Percentiles rank a stretch among this genome's conserved stretches.
Conservation (phyloP, 2,113 vertebrate genomes). For the Cephalopterus ornatus region DNA sequence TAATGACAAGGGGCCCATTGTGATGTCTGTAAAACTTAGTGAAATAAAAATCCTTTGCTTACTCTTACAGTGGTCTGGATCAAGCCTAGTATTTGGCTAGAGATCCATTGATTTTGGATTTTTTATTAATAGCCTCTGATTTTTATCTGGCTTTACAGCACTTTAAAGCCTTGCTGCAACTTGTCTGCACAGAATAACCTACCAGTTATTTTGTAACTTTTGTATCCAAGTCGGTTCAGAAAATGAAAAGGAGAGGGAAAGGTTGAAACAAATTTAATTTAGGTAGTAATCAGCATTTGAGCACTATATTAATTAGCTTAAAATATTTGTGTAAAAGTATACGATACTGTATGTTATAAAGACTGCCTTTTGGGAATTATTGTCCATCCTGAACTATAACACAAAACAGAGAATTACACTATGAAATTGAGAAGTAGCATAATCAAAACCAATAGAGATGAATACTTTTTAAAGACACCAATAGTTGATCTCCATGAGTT, state of each 20-base stretch:
- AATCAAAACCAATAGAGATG: not conserved
- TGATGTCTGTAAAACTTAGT: not conserved
- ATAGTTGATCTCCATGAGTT: not conserved
- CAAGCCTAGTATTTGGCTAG: not conserved
- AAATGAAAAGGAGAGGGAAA: not conserved
- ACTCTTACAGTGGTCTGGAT: not conserved
- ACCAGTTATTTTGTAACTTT: not conserved
- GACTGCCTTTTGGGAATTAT: not conserved
- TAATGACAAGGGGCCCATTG: not conserved
- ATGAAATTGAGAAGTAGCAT: not conserved
- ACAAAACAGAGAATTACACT: not conserved
- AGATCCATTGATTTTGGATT: not conserved
- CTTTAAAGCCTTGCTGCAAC: not conserved
- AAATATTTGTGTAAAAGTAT: not conserved
- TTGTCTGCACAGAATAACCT: not conserved
- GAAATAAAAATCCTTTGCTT: not conserved
- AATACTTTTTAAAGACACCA: not conserved
- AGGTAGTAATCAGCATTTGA: not conserved
- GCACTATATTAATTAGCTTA: not conserved
- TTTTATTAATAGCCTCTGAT: not conserved
- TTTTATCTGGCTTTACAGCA: not conserved
- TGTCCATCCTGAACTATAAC: not conserved
- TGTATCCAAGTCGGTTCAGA: not conserved
- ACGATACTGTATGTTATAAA: not conserved
- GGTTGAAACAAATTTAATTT: not conserved